Conservation (phyloP, 2,113 vertebrate species). For the Theropithecus gelada region DNA sequence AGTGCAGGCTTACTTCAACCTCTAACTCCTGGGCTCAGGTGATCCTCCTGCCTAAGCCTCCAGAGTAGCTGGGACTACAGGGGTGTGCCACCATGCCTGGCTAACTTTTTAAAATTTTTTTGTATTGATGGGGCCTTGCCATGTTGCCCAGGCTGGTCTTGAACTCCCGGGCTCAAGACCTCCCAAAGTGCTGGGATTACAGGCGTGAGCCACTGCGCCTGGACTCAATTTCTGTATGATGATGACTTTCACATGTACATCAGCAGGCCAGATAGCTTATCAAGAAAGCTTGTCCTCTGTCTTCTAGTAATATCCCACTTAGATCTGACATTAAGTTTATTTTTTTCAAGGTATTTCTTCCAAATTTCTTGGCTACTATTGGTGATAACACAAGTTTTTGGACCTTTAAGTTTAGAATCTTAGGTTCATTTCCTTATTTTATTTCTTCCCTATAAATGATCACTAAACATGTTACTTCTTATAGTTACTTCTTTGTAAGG, state of each 20-base stretch:
- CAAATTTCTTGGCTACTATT: constrained; percentile 26
- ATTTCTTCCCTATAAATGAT: not conserved
- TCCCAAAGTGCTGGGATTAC: too few relatives aligned
- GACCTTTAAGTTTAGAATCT: not conserved
- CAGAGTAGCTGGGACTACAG: too few relatives aligned
- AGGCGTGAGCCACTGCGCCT: too few relatives aligned
- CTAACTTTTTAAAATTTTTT: too few relatives aligned
- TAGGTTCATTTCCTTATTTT: not conserved
- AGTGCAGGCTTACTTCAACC: too few relatives aligned
- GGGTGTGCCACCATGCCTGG: too few relatives aligned
- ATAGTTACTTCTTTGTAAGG: not conserved
- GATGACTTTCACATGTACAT: not conserved
- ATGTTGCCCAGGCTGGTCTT: too few relatives aligned
- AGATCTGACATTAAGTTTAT: constrained; percentile 10
- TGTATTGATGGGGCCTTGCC: too few relatives aligned
- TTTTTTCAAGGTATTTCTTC: constrained; percentile 12
- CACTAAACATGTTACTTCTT: constrained; percentile 26
- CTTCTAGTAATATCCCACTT: not conserved
- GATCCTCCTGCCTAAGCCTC: too few relatives aligned
- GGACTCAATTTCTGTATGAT: not conserved
- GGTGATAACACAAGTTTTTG: not conserved
- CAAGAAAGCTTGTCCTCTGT: not conserved
- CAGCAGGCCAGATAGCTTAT: not conserved
- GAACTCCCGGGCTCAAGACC: too few relatives aligned
- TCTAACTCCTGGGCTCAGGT: too few relatives aligned